Evolutionary conservation across 23 tunicate species (phyloP), one percentile per base, ranked within the genome.

Genomic region (Styela plicata): DNA sequence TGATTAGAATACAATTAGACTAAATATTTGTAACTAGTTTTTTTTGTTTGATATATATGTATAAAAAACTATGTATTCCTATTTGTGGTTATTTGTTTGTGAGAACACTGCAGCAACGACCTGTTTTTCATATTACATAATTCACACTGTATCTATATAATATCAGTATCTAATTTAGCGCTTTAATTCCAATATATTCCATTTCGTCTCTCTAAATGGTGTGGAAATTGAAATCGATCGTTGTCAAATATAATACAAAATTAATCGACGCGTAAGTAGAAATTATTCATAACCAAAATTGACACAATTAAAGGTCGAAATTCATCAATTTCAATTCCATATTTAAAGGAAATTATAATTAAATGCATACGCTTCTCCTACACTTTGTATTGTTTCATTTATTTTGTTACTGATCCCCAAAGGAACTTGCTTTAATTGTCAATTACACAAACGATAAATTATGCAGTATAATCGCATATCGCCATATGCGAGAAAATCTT

Each of bases 401-500:
- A 44, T 44, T 28, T 71, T 34, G 29, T 16, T 29, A 33, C 7
- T 16, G 3, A 17, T 76, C 81, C 64, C 81, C 10, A 16, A 57
- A 53, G 81, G 53, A 44, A 21, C 27, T 76, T 24, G 64, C 1
- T 1, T 24, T 76, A 76, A 76, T 76, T 76, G 81, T 16, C 81
- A 76, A 76, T 76, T 76, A 76, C 31, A 76, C 26, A 73, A 27
- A 5, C 81, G 31, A 44, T 76, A 44, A 76, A 76, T 76, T 76
- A 76, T 76, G 81, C 81, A 37, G 10, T 24, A 10, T 10, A 44
- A 76, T 37, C 64, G 64, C 17, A 22, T 76, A 53, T 76, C 77
- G 77, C 77, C 77, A 71, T 71, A 71, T 71, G 77, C 77, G 34
- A 44, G 13, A 44, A 44, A 44, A 44, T 44, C 57, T 44, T 44